Evolutionary conservation across 2,113 vertebrate genomes (phyloP).

Genomic region (Patagioenas fasciata): DNA sequence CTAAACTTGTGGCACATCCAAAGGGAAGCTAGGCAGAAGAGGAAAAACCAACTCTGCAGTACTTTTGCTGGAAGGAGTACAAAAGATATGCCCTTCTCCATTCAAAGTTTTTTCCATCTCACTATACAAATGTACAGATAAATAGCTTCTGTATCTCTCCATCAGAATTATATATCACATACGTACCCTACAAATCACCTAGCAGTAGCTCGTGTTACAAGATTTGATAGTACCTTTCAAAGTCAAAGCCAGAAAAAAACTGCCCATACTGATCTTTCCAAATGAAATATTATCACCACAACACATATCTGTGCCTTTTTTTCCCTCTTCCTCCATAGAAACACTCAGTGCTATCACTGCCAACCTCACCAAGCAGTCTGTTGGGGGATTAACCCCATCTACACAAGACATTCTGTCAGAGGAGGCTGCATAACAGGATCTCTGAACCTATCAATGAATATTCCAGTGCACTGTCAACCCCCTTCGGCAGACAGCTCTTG

Average conservation of each 20-base stretch:
- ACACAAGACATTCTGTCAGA: not conserved
- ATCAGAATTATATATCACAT: not conserved
- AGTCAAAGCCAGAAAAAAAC: not conserved
- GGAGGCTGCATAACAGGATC: not conserved
- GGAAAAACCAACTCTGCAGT: not conserved
- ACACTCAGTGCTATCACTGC: not conserved
- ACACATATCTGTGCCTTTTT: not conserved
- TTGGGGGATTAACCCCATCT: not conserved
- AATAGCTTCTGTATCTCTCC: not conserved
- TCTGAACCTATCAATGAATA: not conserved
- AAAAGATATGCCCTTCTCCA: not conserved
- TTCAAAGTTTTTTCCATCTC: not conserved
- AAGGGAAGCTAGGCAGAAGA: not conserved
- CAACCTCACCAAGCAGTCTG: not conserved
- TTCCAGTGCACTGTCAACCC: not conserved
- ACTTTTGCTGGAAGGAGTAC: not conserved
- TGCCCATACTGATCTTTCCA: not conserved
- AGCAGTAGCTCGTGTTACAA: not conserved
- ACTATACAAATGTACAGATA: not conserved
- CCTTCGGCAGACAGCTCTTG: not conserved
- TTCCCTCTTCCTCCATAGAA: accelerated
- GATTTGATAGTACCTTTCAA: not conserved
- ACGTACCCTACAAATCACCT: not conserved
- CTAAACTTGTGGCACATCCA: not conserved
- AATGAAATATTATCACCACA: not conserved